Evolutionary conservation across 1,140 invertebrate species (phyloP), one percentile per base, ranked within the genome.

Genomic region (Listronotus bonariensis): DNA sequence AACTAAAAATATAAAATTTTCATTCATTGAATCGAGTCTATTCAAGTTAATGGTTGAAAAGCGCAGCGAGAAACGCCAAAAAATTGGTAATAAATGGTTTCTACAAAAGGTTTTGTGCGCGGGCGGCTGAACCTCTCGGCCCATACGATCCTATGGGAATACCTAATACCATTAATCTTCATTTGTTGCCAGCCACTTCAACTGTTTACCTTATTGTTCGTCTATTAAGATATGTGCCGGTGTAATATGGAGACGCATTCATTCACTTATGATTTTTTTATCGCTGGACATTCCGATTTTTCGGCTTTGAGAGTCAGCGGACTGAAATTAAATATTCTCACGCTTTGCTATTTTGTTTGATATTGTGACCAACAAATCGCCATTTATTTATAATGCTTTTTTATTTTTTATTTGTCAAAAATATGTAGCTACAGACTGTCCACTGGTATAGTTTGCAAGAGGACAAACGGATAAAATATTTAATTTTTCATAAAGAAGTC

Each of bases 181-280:
- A 74, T 74, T 74, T 74, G 73, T 74, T 74, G 69, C 65, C 73
- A 61, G 62, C 73, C 71, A 73, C 71, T 73, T 74, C 65, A 74
- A 73, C 65, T 73, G 69, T 73, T 73, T 73, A 67, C 68, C 46
- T 69, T 59, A 72, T 72, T 74, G 69, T 70, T 55, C 36, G 46
- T 48, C 58, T 62, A 71, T 71, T 71, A 71, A 64, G 52, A 58
- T 45, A 58, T 46, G 41, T 14, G 36, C 26, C 12, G 10, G 41
- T 17, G n/a, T 56, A 56, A 56, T 36, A 12, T 36, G 34, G 26
- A 43, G 38, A 34, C 31, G 4, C 42, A 36, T 36, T 36, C 8
- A 8, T 7, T 15, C 1, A 26, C 20, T 26, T 26, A n/a, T 43
- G 18, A 48, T 26, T 48, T 48, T 48, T 48, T 20, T 48, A 48